A percentile compares a stretch with the other conserved stretches of the same genome.
These are phyloP conservation scores for Unio delphinus DNA, from an alignment of 2,888 invertebrate genomes.

Conservation along the genomic window DNA sequence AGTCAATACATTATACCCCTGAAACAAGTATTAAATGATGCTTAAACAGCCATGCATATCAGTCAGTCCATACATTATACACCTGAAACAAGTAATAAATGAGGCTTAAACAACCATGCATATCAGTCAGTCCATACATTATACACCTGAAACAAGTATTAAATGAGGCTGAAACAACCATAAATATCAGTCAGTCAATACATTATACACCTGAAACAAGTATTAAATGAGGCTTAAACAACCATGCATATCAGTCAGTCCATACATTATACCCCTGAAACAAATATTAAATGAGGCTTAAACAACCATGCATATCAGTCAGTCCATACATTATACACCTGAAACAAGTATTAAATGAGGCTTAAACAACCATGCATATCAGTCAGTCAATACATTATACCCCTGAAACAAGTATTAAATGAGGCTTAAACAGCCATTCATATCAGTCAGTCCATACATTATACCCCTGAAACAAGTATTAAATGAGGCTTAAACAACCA, in stretches of 20 bases:
- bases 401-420: slow-evolving; percentile 71
- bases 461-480: slow-evolving; percentile 76
- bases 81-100: slow-evolving; percentile 71
- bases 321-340: slow-evolving; percentile 91
- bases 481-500: no score
- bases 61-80: slow-evolving; percentile 88
- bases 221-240: no score
- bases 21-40: slow-evolving; percentile 27
- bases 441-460: slow-evolving; percentile 87
- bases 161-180: no score
- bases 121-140: slow-evolving; percentile 87
- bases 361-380: no score
- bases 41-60: no score
- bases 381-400: slow-evolving; percentile 92
- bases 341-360: slow-evolving; percentile 27
- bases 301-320: slow-evolving; percentile 71
- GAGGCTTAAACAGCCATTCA: no score
- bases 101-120: no score
- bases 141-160: slow-evolving; percentile 76
- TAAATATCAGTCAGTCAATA: slow-evolving; percentile 82
- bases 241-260: slow-evolving; percentile 76
- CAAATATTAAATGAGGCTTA: neutral
- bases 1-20: slow-evolving; percentile 91
- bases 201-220: slow-evolving; percentile 81
- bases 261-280: slow-evolving; percentile 87